A percentile compares a stretch with the other conserved stretches of the same genome.
Conservation (phyloP, 2,888 invertebrate genomes). For the Agrilus cyanescens region DNA sequence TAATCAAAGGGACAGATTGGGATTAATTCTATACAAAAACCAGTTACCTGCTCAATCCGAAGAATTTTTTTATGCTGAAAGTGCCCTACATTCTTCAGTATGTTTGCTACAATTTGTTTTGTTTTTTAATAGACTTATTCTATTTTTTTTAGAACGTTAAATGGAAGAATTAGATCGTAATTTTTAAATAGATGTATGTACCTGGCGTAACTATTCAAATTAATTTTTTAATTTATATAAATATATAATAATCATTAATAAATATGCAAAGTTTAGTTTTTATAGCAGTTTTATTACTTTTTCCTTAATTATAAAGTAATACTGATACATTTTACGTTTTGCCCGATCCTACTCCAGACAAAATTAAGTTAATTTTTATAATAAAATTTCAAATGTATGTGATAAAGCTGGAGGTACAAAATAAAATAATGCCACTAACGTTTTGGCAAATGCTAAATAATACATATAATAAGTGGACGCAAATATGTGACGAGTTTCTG, state of each 20-base stretch:
- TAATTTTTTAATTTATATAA: not conserved
- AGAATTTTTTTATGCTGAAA: conserved; percentile 63
- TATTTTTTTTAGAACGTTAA: conserved; percentile 23
- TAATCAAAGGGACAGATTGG: conserved; percentile 48
- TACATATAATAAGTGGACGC: too few relatives aligned
- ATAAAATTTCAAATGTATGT: too few relatives aligned
- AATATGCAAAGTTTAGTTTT: too few relatives aligned
- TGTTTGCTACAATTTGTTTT: conserved; percentile 7
- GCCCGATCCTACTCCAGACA: conserved; percentile 16
- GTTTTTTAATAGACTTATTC: conserved; percentile 1
- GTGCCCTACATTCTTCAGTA: conserved; percentile 38
- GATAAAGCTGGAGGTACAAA: too few relatives aligned
- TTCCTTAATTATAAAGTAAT: conserved; percentile 24
- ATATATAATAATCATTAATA: too few relatives aligned
- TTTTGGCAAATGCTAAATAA: too few relatives aligned
- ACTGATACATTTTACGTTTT: conserved; percentile 33
- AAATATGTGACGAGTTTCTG: too few relatives aligned
- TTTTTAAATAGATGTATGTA: not conserved
- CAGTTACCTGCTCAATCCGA: conserved; percentile 52
- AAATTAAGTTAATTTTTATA: conserved; percentile 9
- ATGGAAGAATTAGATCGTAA: conserved; percentile 23
- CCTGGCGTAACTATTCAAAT: not conserved
- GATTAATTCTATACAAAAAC: conserved; percentile 50
- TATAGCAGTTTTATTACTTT: not conserved
- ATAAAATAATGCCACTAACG: too few relatives aligned